Conservation (phyloP, 2,888 invertebrate species). For the Willowsia nigromaculata region DNA sequence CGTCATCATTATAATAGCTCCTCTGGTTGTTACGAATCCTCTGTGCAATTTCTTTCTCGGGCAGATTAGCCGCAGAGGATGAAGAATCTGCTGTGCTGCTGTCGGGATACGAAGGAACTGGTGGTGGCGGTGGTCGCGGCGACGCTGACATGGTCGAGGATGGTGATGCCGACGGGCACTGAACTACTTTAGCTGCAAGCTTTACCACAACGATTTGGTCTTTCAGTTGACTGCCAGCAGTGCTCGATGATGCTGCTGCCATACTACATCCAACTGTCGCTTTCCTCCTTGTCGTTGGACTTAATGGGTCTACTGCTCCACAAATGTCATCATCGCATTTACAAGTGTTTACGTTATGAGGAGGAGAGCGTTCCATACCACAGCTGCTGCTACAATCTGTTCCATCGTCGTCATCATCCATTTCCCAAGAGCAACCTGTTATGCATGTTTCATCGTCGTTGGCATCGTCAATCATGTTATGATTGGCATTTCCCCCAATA, state of each 20-base stretch:
- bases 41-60: neutral
- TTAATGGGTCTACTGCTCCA: conserved; percentile 1
- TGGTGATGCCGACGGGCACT: conserved; percentile 57
- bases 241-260: neutral
- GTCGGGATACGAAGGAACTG: conserved; percentile 67
- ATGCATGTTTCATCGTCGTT: conserved; percentile 63
- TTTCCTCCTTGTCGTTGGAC: conserved; percentile 9
- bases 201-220: conserved; percentile 66
- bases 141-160: conserved; percentile 39
- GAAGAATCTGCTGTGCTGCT: conserved; percentile 58
- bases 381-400: conserved; percentile 66
- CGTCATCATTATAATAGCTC: conserved; percentile 35
- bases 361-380: conserved; percentile 26
- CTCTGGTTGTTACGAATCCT: neutral
- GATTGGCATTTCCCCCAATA: neutral
- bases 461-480: neutral
- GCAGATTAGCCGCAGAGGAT: conserved; percentile 54
- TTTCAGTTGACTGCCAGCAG: conserved; percentile 46
- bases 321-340: conserved; percentile 10
- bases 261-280: conserved; percentile 58
- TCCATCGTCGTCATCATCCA: conserved; percentile 67
- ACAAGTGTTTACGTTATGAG: neutral
- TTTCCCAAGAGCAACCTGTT: conserved; percentile 68
- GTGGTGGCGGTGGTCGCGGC: conserved; percentile 70
- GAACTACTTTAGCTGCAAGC: conserved; percentile 69